phyloP scores from a whole-genome alignment of 2,113 vertebrate species.

The Takifugu flavidus region DNA sequence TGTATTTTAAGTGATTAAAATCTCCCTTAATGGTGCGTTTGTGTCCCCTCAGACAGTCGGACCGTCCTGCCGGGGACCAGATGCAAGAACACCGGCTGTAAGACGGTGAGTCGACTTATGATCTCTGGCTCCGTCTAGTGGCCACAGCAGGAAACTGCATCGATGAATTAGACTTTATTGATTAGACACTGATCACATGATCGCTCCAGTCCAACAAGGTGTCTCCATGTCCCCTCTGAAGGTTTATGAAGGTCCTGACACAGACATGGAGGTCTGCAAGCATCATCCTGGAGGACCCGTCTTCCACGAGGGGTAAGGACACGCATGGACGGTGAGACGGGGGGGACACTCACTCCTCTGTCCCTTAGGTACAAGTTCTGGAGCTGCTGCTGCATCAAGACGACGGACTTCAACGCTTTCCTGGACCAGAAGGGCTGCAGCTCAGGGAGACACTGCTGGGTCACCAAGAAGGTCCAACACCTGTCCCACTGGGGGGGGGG shows the following conservation, averaged over 20 bases:
- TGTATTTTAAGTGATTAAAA: too few relatives aligned
- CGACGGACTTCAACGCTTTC: constrained; percentile 88
- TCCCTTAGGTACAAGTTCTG: constrained; percentile 90
- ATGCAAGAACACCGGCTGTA: constrained; percentile 91
- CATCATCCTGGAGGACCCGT: constrained; percentile 87
- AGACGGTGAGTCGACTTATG: constrained; percentile 74
- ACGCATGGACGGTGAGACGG: too few relatives aligned
- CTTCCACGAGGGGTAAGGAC: constrained; percentile 89
- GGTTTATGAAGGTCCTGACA: constrained; percentile 80
- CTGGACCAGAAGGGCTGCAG: constrained; percentile 91
- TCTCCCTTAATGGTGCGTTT: not conserved
- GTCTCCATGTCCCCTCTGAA: constrained; percentile 48
- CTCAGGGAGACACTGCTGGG: constrained; percentile 84
- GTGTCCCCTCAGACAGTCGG: constrained; percentile 52
- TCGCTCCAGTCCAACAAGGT: not conserved
- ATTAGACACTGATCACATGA: not conserved
- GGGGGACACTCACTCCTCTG: not conserved
- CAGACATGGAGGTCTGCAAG: constrained; percentile 77
- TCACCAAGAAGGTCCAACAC: constrained; percentile 73
- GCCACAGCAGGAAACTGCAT: not conserved
- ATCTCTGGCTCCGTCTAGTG: constrained; percentile 46
- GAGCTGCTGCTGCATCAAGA: constrained; percentile 92
- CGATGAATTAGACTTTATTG: not conserved
- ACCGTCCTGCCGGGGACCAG: constrained; percentile 68
- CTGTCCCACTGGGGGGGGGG: too few relatives aligned